Percentiles rank a stretch among this genome's conserved stretches.
Conservation (phyloP, 2,888 invertebrate genomes). For the Bedellia somnulentella region DNA sequence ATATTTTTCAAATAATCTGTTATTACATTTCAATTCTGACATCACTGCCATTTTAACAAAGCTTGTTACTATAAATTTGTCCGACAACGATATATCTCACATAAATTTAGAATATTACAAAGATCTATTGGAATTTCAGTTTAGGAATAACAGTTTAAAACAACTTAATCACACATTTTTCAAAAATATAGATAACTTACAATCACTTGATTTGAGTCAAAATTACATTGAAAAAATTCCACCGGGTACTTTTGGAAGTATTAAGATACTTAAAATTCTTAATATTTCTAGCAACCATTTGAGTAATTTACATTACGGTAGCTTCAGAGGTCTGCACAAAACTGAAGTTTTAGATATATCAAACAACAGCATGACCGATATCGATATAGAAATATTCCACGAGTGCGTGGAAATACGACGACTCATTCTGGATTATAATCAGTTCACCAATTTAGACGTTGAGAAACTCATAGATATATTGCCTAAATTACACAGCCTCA, state of each 20-base stretch:
- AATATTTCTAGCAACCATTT: slow-evolving; percentile 35
- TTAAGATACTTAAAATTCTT: slow-evolving; percentile 28
- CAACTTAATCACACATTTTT: slow-evolving; percentile 24
- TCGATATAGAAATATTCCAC: slow-evolving; percentile 39
- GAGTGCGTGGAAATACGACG: slow-evolving; percentile 32
- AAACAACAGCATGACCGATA: slow-evolving; percentile 22
- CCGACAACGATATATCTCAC: slow-evolving; percentile 23
- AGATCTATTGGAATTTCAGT: slow-evolving; percentile 23
- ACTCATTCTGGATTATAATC: slow-evolving; percentile 38
- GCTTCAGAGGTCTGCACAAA: slow-evolving; percentile 31
- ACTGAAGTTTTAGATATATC: slow-evolving; percentile 36
- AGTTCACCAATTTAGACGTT: slow-evolving; percentile 29
- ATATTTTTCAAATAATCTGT: slow-evolving; percentile 24
- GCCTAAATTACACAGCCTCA: slow-evolving; percentile 27
- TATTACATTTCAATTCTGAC: slow-evolving; percentile 26
- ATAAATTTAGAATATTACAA: slow-evolving; percentile 29
- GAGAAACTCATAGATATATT: slow-evolving; percentile 22
- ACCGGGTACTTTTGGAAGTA: slow-evolving; percentile 35
- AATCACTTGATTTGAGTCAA: slow-evolving; percentile 29
- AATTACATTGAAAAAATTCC: slow-evolving; percentile 26
- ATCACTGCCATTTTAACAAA: slow-evolving; percentile 21
- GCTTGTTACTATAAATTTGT: slow-evolving; percentile 24
- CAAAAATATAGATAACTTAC: slow-evolving; percentile 21
- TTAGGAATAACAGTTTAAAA: slow-evolving; percentile 25
- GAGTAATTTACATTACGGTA: slow-evolving; percentile 29